These are phyloP conservation scores for Euleptes europaea DNA, from an alignment of 2,113 vertebrate species.

Conservation along the genomic window DNA sequence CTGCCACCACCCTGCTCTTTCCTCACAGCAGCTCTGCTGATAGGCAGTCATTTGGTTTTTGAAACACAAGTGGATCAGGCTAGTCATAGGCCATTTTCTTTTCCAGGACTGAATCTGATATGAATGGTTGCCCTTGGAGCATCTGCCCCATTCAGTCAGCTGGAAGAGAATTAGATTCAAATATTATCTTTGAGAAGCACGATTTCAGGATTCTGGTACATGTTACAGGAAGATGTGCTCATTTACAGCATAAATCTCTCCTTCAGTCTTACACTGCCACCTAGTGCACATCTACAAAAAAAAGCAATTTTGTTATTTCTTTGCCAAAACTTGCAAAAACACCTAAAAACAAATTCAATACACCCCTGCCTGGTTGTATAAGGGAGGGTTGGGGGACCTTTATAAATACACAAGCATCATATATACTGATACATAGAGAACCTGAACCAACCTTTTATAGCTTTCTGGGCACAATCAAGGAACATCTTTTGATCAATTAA, in stretches of 20 bases:
- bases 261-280: constrained; percentile 57
- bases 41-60: neutral
- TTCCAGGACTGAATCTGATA: neutral
- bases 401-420: neutral
- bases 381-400: no score
- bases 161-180: neutral
- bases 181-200: neutral
- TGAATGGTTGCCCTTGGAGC: neutral
- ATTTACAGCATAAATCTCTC: neutral
- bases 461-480: neutral
- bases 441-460: neutral
- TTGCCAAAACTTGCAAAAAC: neutral
- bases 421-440: neutral
- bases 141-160: neutral
- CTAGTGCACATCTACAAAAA: constrained; percentile 45
- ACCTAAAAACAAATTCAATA: neutral
- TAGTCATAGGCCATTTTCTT: neutral
- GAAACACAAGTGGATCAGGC: neutral
- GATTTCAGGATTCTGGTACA: neutral
- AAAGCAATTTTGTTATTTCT: neutral
- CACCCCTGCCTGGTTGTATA: no score
- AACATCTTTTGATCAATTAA: neutral
- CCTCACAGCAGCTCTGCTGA: neutral
- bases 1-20: neutral
- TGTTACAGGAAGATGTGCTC: neutral